A percentile compares a stretch with the other conserved stretches of the same genome.
phyloP scores from a whole-genome alignment of 2,888 invertebrate species.

The Tenthredo scrophulariae region DNA sequence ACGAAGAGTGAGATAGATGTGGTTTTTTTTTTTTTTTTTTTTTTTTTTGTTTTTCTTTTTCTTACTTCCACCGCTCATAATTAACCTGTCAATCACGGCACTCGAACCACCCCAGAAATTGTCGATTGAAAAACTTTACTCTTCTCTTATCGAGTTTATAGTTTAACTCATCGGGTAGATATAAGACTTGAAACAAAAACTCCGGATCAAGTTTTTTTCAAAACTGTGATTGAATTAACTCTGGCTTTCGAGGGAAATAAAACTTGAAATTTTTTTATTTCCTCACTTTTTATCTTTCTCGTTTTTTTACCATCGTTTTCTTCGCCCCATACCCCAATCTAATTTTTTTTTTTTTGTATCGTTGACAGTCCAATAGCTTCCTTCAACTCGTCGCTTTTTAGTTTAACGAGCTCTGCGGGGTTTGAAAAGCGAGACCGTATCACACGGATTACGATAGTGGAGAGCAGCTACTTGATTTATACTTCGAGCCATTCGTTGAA shows the following conservation, averaged over 20 bases:
- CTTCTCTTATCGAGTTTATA: conserved; percentile 50
- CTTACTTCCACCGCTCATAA: conserved; percentile 16
- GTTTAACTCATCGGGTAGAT: conserved; percentile 49
- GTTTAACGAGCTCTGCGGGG: background rate
- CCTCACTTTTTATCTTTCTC: background rate
- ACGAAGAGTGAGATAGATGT: conserved; percentile 44
- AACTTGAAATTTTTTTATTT: background rate
- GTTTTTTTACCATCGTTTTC: background rate
- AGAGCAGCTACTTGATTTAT: background rate
- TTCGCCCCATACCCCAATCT: background rate
- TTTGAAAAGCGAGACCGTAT: background rate
- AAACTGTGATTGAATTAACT: conserved; percentile 38
- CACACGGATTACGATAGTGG: background rate
- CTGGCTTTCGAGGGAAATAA: conserved; percentile 31
- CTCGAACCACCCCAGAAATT: conserved; percentile 43
- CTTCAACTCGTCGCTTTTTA: conserved; percentile 8
- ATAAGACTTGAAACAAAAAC: conserved; percentile 46
- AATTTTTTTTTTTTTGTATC: background rate
- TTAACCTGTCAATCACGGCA: conserved; percentile 49
- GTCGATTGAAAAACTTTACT: conserved; percentile 72
- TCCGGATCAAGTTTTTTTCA: conserved; percentile 7
- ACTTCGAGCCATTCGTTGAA: background rate
- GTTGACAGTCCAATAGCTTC: conserved; percentile 16
- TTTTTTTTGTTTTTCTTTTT: background rate
- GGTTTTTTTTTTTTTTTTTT: background rate